A percentile compares a stretch with the other conserved stretches of the same genome.
These are phyloP conservation scores for Hydriomena furcata DNA, from an alignment of 2,888 invertebrate genomes.

Conservation along the genomic window DNA sequence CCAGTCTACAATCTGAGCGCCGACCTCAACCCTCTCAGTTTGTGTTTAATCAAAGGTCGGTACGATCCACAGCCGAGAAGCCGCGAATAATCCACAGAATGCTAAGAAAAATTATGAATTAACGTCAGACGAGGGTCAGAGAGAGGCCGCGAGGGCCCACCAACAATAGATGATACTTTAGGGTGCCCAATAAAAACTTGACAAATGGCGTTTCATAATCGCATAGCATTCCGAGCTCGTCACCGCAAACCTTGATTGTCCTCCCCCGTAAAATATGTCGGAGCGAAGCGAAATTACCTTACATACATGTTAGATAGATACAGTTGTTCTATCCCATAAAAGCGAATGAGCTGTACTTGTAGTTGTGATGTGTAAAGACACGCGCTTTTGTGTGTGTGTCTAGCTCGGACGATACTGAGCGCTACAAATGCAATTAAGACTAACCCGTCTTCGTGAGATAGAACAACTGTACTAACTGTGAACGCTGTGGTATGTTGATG, in stretches of 20 bases:
- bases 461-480: background rate
- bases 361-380: too few species aligned
- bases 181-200: conserved; percentile 83
- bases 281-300: conserved; percentile 24
- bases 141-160: conserved; percentile 35
- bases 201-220: conserved; percentile 83
- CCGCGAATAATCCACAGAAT: conserved; percentile 55
- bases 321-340: too few species aligned
- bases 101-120: conserved; percentile 81
- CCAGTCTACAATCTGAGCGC: background rate
- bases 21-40: conserved; percentile 18
- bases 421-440: too few species aligned
- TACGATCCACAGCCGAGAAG: conserved; percentile 20
- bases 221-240: conserved; percentile 73
- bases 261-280: conserved; percentile 64
- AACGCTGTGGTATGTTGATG: background rate
- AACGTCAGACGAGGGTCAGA: conserved; percentile 73
- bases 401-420: too few species aligned
- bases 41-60: conserved; percentile 59
- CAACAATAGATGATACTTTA: conserved; percentile 72
- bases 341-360: too few species aligned
- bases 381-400: too few species aligned
- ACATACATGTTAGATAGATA: too few species aligned
- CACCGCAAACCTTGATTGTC: conserved; percentile 52
- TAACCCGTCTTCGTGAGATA: too few species aligned